Evolutionary conservation across 2,888 invertebrate species (phyloP).

Genomic region (Drosophila parthenogenetica): DNA sequence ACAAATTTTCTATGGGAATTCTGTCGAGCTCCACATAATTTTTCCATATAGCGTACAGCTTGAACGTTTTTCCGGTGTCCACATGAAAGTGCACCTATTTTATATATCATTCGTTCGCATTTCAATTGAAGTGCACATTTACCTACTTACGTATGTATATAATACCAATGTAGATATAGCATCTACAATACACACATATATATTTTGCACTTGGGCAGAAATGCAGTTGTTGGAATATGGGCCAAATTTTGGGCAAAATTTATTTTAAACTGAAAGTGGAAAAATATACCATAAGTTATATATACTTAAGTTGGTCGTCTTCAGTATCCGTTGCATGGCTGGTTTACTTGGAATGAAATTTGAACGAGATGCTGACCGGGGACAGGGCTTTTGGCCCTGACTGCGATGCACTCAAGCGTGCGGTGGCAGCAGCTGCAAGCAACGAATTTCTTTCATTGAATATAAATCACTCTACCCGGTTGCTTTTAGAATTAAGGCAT

Average conservation of each 20-base stretch:
- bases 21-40: slow-evolving; percentile 30
- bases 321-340: slow-evolving; percentile 53
- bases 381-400: slow-evolving; percentile 20
- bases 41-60: slow-evolving; percentile 31
- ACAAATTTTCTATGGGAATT: slow-evolving; percentile 17
- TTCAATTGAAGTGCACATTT: slow-evolving; percentile 30
- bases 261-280: slow-evolving; percentile 47
- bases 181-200: background rate
- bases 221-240: slow-evolving; percentile 24
- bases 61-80: slow-evolving; percentile 23
- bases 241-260: slow-evolving; percentile 41
- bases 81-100: slow-evolving; percentile 36
- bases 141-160: slow-evolving; percentile 11
- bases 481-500: background rate
- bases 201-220: slow-evolving; percentile 17
- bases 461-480: slow-evolving; percentile 25
- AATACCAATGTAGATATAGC: background rate
- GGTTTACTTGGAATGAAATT: slow-evolving; percentile 72
- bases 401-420: slow-evolving; percentile 47
- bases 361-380: slow-evolving; percentile 37
- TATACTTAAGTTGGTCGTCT: slow-evolving; percentile 24
- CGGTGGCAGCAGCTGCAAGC: slow-evolving; percentile 62
- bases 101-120: slow-evolving; percentile 51
- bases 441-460: slow-evolving; percentile 56
- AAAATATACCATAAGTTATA: slow-evolving; percentile 37